Conservation (phyloP, 2,797 vertebrate genomes). For the Enteromius viviparus region DNA sequence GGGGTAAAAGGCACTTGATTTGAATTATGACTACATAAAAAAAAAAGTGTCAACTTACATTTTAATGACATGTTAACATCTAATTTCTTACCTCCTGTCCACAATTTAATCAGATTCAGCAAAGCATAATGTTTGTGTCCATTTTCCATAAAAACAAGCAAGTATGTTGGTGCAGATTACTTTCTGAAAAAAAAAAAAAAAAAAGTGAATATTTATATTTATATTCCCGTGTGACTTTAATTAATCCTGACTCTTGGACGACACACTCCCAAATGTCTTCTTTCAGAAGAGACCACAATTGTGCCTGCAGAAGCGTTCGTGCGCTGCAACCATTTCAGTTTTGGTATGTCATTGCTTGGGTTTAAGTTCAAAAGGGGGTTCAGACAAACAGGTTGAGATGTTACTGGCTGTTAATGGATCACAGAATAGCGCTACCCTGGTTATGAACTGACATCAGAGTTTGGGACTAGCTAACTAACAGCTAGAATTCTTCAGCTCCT, state of each 20-base stretch:
- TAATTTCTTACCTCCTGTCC: not conserved
- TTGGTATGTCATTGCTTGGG: not conserved
- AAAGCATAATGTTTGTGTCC: not conserved
- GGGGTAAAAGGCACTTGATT: not conserved
- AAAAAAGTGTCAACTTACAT: not conserved
- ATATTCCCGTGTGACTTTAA: conserved; percentile 18
- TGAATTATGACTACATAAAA: not conserved
- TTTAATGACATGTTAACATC: not conserved
- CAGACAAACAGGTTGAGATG: conserved; percentile 22
- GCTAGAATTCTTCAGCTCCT: not conserved
- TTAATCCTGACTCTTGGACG: conserved; percentile 3
- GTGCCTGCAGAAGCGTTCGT: not conserved
- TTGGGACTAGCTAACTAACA: not conserved
- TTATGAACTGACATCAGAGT: not conserved
- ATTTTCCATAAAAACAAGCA: not conserved
- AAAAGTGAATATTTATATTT: not conserved
- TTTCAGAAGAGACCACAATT: conserved; percentile 19
- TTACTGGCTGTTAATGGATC: not conserved
- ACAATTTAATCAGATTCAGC: not conserved
- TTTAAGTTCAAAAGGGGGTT: not conserved
- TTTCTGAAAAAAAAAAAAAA: not conserved
- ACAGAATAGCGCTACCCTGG: not conserved
- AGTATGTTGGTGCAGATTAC: not conserved
- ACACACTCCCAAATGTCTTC: conserved; percentile 10
- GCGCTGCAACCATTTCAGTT: not conserved